A percentile compares a stretch with the other conserved stretches of the same genome.
Conservation (phyloP, 1,140 invertebrate genomes). For the Tetraneura akinire region DNA sequence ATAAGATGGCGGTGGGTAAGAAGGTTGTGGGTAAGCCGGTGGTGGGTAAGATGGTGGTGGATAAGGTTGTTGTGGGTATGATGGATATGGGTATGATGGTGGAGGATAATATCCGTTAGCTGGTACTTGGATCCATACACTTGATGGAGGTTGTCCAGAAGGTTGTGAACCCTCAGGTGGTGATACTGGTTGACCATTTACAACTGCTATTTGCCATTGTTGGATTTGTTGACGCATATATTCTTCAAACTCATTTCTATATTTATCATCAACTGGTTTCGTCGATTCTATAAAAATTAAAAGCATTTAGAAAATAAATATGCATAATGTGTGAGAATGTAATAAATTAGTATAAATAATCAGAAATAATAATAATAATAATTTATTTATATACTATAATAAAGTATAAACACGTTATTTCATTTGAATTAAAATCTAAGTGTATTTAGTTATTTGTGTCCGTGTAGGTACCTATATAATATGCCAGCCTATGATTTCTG, state of each 20-base stretch:
- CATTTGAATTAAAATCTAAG: conserved; percentile 15
- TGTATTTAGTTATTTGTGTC: conserved; percentile 2
- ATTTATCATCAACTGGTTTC: conserved; percentile 25
- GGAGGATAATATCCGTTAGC: conserved; percentile 53
- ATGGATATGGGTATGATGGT: conserved; percentile 49
- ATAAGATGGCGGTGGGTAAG: conserved; percentile 51
- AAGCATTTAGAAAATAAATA: background rate
- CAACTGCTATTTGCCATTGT: conserved; percentile 56
- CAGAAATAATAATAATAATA: background rate
- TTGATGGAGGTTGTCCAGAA: conserved; percentile 57
- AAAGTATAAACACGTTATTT: conserved; percentile 3
- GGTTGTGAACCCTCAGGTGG: conserved; percentile 50
- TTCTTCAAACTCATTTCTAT: conserved; percentile 43
- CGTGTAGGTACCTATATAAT: background rate
- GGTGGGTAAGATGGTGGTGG: conserved; percentile 49
- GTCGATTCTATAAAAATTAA: conserved; percentile 24
- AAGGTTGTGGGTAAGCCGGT: conserved; percentile 17
- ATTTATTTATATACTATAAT: background rate
- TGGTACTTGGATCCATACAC: conserved; percentile 57
- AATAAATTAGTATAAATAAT: background rate
- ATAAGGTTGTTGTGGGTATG: conserved; percentile 49
- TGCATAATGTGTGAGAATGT: background rate
- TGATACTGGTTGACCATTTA: conserved; percentile 51
- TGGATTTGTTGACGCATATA: conserved; percentile 54
- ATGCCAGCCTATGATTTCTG: background rate